These are phyloP conservation scores for Penaeus japonicus DNA, from an alignment of 1,140 invertebrate species.

Conservation along the genomic window DNA sequence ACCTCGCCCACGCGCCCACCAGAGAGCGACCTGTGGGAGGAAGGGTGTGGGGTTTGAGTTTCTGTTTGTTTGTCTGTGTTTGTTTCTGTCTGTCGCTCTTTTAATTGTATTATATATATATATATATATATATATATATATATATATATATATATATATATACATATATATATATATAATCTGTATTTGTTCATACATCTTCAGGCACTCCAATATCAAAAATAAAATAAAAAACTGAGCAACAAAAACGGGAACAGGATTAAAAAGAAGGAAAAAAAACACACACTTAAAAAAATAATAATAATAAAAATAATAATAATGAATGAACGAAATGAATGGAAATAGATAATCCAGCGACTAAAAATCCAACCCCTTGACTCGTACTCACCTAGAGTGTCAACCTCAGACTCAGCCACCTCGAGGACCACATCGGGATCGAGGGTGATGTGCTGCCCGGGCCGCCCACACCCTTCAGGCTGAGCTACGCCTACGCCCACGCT, in stretches of 20 bases:
- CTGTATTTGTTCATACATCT: not conserved
- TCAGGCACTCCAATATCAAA: not conserved
- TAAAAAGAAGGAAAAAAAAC: too few relatives aligned
- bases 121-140: not conserved
- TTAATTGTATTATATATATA: not conserved
- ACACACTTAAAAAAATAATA: not conserved
- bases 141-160: not conserved
- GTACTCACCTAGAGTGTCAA: slow-evolving; percentile 18
- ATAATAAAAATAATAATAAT: too few relatives aligned
- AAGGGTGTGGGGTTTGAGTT: not conserved
- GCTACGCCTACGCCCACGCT: slow-evolving; percentile 25
- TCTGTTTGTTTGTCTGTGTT: not conserved
- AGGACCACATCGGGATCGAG: slow-evolving; percentile 23
- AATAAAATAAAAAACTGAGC: not conserved
- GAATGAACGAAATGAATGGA: too few relatives aligned
- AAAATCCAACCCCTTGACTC: too few relatives aligned
- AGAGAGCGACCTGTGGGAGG: slow-evolving; percentile 34
- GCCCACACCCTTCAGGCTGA: slow-evolving; percentile 38
- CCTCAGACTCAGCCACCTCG: not conserved
- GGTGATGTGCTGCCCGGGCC: slow-evolving; percentile 32
- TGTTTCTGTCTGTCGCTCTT: not conserved
- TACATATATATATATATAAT: not conserved
- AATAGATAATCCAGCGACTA: too few relatives aligned
- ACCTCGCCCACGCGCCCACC: slow-evolving; percentile 69
- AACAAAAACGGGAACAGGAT: not conserved